A percentile compares a stretch with the other conserved stretches of the same genome.
Evolutionary conservation across 1,140 invertebrate species (phyloP).

Genomic region (Acromyrmex charruanus): DNA sequence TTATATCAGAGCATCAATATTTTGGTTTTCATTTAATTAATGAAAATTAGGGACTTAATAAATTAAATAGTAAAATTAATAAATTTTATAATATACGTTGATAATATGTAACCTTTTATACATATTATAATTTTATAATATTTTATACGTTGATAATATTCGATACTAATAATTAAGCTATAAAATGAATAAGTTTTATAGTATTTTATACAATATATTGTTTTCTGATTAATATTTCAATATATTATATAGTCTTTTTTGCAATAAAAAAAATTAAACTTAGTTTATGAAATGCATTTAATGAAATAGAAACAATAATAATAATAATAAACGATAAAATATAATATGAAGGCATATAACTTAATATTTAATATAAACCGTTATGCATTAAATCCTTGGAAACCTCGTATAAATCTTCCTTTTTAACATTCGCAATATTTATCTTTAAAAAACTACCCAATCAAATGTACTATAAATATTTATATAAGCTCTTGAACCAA

Average conservation of each 20-base stretch:
- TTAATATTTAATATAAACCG: background rate
- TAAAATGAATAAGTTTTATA: background rate
- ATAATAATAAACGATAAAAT: background rate
- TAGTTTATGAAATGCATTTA: background rate
- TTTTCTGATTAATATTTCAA: conserved; percentile 10
- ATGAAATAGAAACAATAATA: background rate
- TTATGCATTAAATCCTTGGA: background rate
- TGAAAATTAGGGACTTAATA: background rate
- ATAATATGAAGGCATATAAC: background rate
- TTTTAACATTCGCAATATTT: background rate
- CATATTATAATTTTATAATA: too few relatives aligned
- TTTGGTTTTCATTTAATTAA: background rate
- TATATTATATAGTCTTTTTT: background rate
- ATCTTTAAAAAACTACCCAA: conserved; percentile 18
- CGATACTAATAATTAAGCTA: too few relatives aligned
- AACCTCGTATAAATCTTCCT: background rate
- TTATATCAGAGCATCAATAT: background rate
- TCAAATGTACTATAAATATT: background rate
- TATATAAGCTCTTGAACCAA: background rate
- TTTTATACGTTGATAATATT: too few relatives aligned
- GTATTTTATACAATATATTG: conserved; percentile 5
- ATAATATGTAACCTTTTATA: too few relatives aligned
- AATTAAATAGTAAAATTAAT: too few relatives aligned
- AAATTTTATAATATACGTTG: too few relatives aligned
- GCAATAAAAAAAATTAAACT: background rate